phyloP scores from a whole-genome alignment of 1,140 invertebrate genomes.

The Hermetia illucens region DNA sequence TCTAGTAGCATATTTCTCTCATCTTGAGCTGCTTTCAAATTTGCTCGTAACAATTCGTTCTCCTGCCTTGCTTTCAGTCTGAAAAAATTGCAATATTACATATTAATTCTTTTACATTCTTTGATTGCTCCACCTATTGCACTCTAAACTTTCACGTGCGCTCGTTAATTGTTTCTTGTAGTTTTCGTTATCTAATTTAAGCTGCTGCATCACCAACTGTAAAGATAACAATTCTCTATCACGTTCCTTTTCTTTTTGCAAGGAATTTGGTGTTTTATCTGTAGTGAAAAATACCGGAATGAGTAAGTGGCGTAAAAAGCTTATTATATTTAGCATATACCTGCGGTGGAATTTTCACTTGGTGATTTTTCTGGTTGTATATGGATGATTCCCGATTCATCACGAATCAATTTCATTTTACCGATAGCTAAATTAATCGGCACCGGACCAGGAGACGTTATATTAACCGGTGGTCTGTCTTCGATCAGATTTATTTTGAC shows the following conservation, averaged over 20 bases:
- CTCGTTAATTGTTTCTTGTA: constrained; percentile 40
- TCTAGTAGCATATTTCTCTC: constrained; percentile 62
- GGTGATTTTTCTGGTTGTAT: constrained; percentile 40
- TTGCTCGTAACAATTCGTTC: constrained; percentile 39
- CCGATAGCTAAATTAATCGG: constrained; percentile 64
- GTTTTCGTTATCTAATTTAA: constrained; percentile 48
- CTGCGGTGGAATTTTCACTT: background rate
- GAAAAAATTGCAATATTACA: background rate
- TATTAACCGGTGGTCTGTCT: constrained; percentile 64
- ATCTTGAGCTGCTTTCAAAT: constrained; percentile 52
- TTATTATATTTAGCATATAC: constrained; percentile 8
- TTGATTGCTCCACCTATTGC: constrained; percentile 34
- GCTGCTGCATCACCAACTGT: constrained; percentile 35
- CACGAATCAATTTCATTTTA: constrained; percentile 49
- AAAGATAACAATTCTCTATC: constrained; percentile 34
- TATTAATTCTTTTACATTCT: background rate
- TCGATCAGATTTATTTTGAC: constrained; percentile 55
- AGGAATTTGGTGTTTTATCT: background rate
- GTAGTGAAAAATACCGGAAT: background rate
- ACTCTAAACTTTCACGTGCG: constrained; percentile 46
- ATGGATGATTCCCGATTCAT: constrained; percentile 52
- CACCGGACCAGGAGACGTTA: constrained; percentile 65
- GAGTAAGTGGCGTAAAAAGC: background rate
- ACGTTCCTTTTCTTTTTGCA: constrained; percentile 17
- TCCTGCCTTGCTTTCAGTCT: constrained; percentile 45